phyloP scores from a whole-genome alignment of 2,797 vertebrate species.

The Enteromius anoplus region DNA sequence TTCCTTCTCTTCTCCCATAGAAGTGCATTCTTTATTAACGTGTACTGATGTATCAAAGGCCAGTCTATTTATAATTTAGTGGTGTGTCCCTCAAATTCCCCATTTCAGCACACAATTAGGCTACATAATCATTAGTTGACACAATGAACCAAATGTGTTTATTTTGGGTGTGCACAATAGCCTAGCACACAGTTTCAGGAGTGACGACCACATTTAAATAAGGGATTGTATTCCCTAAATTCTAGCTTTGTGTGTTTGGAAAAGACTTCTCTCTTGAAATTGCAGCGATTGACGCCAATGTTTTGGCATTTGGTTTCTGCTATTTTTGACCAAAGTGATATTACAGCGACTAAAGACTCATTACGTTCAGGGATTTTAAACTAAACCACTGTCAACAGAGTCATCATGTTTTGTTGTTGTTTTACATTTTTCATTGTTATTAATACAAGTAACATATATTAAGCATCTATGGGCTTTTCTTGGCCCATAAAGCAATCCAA shows the following conservation, averaged over 20 bases:
- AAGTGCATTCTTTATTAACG: neutral
- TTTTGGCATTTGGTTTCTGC: too few species aligned
- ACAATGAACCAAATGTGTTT: constrained; percentile 34
- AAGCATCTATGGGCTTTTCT: neutral
- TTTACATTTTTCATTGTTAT: too few species aligned
- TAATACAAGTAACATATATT: too few species aligned
- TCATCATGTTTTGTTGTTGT: too few species aligned
- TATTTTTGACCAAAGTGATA: too few species aligned
- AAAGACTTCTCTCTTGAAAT: too few species aligned
- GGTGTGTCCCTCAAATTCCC: neutral
- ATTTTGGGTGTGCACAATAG: constrained; percentile 26
- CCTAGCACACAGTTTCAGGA: neutral
- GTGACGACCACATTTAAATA: neutral
- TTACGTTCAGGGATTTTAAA: too few species aligned
- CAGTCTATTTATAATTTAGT: constrained; percentile 21
- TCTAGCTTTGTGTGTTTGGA: neutral
- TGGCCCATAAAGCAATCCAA: neutral
- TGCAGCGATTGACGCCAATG: too few species aligned
- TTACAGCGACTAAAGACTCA: too few species aligned
- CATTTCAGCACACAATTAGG: constrained; percentile 40
- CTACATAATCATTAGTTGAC: constrained; percentile 42
- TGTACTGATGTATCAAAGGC: neutral
- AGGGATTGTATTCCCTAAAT: neutral
- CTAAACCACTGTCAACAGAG: too few species aligned
- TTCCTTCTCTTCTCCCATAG: neutral